Conservation (phyloP, 2,113 vertebrate genomes). For the Spizaetus ornatus region DNA sequence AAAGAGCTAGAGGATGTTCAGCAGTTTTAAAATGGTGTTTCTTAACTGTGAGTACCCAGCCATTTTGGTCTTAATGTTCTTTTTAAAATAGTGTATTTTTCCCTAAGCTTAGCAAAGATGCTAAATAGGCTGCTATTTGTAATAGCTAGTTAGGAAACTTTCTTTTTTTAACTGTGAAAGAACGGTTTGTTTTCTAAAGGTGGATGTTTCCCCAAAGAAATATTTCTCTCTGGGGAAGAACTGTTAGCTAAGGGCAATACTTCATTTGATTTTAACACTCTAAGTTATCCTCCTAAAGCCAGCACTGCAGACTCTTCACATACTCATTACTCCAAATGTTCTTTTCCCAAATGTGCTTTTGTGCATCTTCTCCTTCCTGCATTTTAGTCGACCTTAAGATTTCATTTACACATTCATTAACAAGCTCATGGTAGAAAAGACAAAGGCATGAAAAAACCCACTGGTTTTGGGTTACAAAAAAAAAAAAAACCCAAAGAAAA, state of each 20-base stretch:
- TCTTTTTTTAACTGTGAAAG: not conserved
- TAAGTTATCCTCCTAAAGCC: not conserved
- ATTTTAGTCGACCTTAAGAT: not conserved
- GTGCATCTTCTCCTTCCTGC: not conserved
- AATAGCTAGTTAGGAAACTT: not conserved
- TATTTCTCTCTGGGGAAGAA: not conserved
- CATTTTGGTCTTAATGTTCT: not conserved
- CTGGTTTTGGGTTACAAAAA: not conserved
- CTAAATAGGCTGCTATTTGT: not conserved
- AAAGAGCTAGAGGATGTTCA: not conserved
- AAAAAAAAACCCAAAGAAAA: not conserved
- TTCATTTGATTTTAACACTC: conserved; percentile 5
- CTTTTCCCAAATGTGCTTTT: not conserved
- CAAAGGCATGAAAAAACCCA: not conserved
- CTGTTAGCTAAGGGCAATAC: not conserved
- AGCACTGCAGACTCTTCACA: not conserved
- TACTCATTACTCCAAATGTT: not conserved
- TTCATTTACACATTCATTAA: not conserved
- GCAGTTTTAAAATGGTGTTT: not conserved
- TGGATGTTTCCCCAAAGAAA: not conserved
- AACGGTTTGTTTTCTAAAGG: not conserved
- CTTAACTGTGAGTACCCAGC: not conserved
- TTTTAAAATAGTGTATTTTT: not conserved
- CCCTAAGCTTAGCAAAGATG: not conserved
- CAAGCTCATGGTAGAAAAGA: not conserved